Base-by-base conservation (phyloP, 2,113 vertebrate species). In the Paraplagusia blochii region DNA sequence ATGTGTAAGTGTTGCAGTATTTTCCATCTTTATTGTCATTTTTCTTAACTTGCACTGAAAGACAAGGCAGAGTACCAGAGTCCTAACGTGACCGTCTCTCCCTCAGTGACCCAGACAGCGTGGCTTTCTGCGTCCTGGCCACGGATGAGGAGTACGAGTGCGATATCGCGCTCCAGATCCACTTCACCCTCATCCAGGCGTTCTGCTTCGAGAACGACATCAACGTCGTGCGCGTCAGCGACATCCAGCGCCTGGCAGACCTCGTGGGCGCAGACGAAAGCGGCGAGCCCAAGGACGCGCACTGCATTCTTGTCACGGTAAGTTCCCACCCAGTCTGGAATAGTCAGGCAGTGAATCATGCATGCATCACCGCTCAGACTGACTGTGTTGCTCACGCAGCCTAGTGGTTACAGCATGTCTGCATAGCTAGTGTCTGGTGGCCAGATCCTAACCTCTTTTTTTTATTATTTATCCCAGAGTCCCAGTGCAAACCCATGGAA, bases 171-270 rank as follows among this genome's bases (percentile, higher is more conserved):
- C 89, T 99, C 52, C 97, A 98, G 86, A 99, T 99, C 72, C 97
- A 99, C 82, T 99, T 99, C 83, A 99, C 97, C 0, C 90, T 99
- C 53, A 98, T 99, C 66, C 97, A 99, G 77, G 94, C 97, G 0
- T 99, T 99, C 79, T 99, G 97, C 85, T 98, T 97, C 13, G 97
- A 98, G 76, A 98, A 99, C 34, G 94, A 94, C 81, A 97, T 99
- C 29, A 95, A 98, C 87, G 95, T 98, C 6, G 95, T 99, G 66
- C 87, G 95, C 0, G 93, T 98, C 35, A 94, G 90, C 11, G 95
- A 98, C 40, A 91, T 94, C 54, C 91, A 89, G 72, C 89, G 94
- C 39, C 90, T 98, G 62, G 93, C 92, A 0, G 89, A 91, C 17
- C 91, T 98, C 53, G 88, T 99, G 80, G 92, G 92, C n/a, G 76